Percentiles rank a stretch among this genome's conserved stretches.
Conservation (phyloP, 2,888 invertebrate genomes). For the Stenodema calcarata region DNA sequence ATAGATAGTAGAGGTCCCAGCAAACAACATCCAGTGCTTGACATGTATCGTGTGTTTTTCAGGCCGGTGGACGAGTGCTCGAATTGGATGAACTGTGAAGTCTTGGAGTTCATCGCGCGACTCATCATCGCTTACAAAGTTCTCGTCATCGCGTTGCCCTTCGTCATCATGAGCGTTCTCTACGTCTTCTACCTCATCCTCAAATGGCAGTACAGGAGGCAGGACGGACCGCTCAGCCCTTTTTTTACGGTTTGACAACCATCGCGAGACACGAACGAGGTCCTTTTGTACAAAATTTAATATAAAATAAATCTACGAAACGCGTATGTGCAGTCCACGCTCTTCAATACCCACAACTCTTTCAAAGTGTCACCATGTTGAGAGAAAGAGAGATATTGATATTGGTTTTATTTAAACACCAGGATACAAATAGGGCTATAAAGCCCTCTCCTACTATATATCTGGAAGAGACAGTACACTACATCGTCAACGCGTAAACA, state of each 20-base stretch:
- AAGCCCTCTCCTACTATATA: too few species aligned
- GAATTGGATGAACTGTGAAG: background rate
- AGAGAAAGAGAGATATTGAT: too few species aligned
- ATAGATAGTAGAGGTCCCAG: too few species aligned
- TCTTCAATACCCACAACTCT: background rate
- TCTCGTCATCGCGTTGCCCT: background rate
- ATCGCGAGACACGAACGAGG: background rate
- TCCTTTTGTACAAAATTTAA: background rate
- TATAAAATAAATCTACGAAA: background rate
- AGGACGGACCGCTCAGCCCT: slow-evolving; percentile 6
- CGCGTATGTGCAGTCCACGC: background rate
- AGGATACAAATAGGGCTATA: too few species aligned
- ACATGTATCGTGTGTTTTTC: too few species aligned
- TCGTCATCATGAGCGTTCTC: background rate
- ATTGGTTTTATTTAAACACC: too few species aligned
- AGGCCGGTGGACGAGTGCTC: background rate
- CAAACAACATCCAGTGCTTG: too few species aligned
- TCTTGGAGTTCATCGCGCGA: background rate
- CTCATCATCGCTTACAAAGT: background rate
- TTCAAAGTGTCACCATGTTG: too few species aligned
- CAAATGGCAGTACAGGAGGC: slow-evolving; percentile 1
- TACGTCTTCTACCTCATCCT: background rate
- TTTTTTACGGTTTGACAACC: background rate
- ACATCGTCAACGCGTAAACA: too few species aligned
- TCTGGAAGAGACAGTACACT: too few species aligned